phyloP scores from a whole-genome alignment of 2,113 vertebrate genomes.

The Chamaea fasciata region DNA sequence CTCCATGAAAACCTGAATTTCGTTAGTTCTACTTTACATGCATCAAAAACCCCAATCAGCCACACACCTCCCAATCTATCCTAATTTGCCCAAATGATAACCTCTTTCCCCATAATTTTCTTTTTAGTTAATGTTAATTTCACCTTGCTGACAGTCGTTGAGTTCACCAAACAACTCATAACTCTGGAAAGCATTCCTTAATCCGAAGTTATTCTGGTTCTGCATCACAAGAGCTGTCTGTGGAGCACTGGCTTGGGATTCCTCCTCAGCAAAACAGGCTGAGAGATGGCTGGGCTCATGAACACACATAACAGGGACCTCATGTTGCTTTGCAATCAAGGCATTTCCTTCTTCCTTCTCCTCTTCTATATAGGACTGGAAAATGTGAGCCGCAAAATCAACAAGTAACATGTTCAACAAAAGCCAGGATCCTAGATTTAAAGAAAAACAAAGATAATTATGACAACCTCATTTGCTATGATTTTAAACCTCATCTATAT shows the following conservation, averaged over 20 bases:
- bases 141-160: constrained; percentile 46
- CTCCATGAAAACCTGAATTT: background rate
- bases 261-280: background rate
- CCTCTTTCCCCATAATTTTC: background rate
- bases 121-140: background rate
- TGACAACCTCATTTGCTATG: background rate
- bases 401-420: constrained; percentile 68
- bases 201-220: background rate
- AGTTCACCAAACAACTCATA: constrained; percentile 47
- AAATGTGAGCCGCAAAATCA: constrained; percentile 65
- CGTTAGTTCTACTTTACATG: background rate
- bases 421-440: constrained; percentile 70
- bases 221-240: background rate
- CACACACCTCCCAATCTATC: background rate
- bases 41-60: background rate
- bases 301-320: background rate
- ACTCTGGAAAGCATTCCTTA: constrained; percentile 21
- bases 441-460: background rate
- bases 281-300: background rate
- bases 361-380: constrained; percentile 65
- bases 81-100: background rate
- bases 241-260: background rate
- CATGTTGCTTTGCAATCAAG: background rate
- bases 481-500: background rate
- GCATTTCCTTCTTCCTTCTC: constrained; percentile 41